Evolutionary conservation across 2,888 invertebrate genomes (phyloP).

Genomic region (Galeruca laticollis): DNA sequence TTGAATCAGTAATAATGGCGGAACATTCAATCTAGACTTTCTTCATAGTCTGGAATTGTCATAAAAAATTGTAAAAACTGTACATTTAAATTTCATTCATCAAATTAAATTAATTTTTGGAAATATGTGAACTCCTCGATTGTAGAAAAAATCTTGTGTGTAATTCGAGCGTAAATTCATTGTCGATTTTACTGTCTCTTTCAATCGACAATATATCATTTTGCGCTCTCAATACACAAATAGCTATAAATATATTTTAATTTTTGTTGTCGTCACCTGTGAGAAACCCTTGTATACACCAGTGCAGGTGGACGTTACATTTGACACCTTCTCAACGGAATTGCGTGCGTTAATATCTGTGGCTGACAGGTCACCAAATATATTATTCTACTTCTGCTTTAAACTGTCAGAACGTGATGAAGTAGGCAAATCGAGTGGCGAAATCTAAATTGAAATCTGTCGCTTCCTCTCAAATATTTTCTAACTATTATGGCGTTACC

Average conservation of each 20-base stretch:
- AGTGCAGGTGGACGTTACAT: constrained; percentile 3
- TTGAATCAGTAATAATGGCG: no score
- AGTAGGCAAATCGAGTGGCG: constrained; percentile 30
- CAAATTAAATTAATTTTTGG: no score
- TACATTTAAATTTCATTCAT: no score
- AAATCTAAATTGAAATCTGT: constrained; percentile 44
- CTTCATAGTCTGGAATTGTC: no score
- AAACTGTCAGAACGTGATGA: constrained; percentile 45
- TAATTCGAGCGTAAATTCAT: no score
- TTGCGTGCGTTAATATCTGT: constrained; percentile 28
- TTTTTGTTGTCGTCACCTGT: background rate
- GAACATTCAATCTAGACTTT: no score
- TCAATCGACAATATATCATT: no score
- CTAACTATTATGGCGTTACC: background rate
- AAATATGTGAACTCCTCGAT: no score
- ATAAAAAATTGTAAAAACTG: no score
- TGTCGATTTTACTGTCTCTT: no score
- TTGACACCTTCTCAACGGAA: constrained; percentile 3
- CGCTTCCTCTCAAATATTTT: constrained; percentile 14
- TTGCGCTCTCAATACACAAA: no score
- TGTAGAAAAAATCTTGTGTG: no score
- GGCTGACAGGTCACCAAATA: constrained; percentile 36
- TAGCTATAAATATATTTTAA: background rate
- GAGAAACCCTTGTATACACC: background rate
- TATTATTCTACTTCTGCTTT: constrained; percentile 46